Evolutionary conservation across 2,797 vertebrate genomes (phyloP), one percentile per base, ranked within the genome.

Genomic region (Sphenodon punctatus): DNA sequence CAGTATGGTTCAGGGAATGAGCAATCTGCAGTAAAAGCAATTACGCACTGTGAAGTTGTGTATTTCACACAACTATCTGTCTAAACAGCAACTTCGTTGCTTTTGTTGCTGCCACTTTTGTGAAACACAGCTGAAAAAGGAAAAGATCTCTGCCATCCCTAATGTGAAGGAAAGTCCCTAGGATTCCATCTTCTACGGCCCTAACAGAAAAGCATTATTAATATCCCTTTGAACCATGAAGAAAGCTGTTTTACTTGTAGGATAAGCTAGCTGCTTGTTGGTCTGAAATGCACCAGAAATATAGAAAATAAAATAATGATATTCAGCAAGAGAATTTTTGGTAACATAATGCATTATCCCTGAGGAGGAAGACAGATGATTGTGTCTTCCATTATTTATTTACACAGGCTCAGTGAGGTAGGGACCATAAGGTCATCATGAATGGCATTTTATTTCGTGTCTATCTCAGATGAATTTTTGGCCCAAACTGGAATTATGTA

Each of bases 171-270:
- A 64, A 51, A 75, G 59, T 11, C 46, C 78, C 36, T 41, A 76
- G 69, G 72, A 80, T 87, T 41, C 46, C 43, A 27, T 74, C 84
- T 61, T 39, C 15, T 80, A 45, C 55, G 73, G 25, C 51, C 77
- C 19, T 67, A 82, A 53, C 71, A 71, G 78, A 67, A 39, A 68
- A 66, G 41, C 59, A 48, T 89, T 71, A 82, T 53, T 74, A 41
- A 46, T 4, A 7, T 15, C 12, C 12, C 39, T 59, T 41, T 71
- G 81, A 78, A 61, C 42, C 69, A 61, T 67, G 67, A 75, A 67
- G 30, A 83, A 74, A 78, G 55, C 39, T 80, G 6, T 71, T 70
- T 76, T 63, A 7, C 66, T 66, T 36, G 45, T 55, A 75, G 36
- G 46, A 45, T n/a, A 64, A 43, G 15, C 59, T 32, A 78, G 22